Base-by-base conservation (phyloP, 2,113 vertebrate species). In the Centrocercus urophasianus region DNA sequence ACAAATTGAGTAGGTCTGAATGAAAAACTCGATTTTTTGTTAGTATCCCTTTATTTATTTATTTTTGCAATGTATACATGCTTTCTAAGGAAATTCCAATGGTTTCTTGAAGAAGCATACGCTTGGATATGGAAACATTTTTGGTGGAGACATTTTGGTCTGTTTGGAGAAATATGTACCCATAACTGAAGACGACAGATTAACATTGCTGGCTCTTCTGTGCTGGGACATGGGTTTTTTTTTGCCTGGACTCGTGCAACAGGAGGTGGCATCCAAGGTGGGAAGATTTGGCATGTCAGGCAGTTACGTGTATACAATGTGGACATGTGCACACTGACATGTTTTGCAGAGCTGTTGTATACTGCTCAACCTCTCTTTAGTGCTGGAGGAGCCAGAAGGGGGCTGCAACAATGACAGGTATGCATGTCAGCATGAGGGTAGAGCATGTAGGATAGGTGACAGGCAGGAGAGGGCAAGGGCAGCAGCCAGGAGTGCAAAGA, bases 371-470 rank as follows among this genome's bases (percentile, higher is more conserved):
- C 60, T 74, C 25, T 30, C 34, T 71, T 78, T 57, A 15, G 70
- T 65, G 24, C 6, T 13, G 14, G 50, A 75, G 28, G 22, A 88
- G 19, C 10, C 63, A 74, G 25, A 1, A 9, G 56, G 36, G 10
- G 57, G 11, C 36, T 85, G 28, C 24, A 38, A 1, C 2, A 17
- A 17, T 57, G 40, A 27, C 15, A 10, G 11, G 2, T 5, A 45
- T 45, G 59, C 24, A 40, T 0, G 0, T 28, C 38, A 40, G 30
- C 3, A 0, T 0, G 1, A 48, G 8, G 16, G 16, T 52, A n/a
- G 57, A 63, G 19, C 22, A 60, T 0, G 0, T 38, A 59, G 38
- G 2, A 14, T n/a, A 63, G n/a, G 47, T 57, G 32, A 67, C 71
- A 32, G 30, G 19, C 27, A 72, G 6, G 42, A 78, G 32, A 83